These are phyloP conservation scores for Catagonus wagneri DNA, from an alignment of 2,113 vertebrate species.

Conservation along the genomic window DNA sequence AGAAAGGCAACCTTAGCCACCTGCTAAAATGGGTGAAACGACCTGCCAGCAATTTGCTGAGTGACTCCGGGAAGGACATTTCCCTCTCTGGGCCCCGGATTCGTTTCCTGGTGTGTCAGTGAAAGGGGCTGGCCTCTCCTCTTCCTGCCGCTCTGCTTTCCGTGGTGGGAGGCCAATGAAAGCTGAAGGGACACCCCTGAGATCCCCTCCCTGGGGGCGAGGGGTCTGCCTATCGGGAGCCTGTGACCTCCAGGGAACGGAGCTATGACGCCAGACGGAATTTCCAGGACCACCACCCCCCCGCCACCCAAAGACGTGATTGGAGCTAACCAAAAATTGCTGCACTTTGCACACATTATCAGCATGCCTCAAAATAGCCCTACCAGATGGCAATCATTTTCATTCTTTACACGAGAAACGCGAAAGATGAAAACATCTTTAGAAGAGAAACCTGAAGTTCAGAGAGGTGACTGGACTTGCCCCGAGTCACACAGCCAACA, in stretches of 20 bases:
- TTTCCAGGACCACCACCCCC: not conserved
- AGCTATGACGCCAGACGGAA: no score
- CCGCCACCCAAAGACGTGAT: not conserved
- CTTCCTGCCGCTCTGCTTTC: not conserved
- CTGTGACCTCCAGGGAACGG: not conserved
- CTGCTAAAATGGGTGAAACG: not conserved
- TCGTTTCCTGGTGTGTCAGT: not conserved
- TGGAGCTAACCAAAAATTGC: not conserved
- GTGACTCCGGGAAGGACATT: not conserved
- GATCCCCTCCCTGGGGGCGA: not conserved
- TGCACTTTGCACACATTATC: not conserved
- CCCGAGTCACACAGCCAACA: conserved; percentile 39
- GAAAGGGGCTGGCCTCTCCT: not conserved
- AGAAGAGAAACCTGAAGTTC: not conserved
- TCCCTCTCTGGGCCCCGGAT: not conserved
- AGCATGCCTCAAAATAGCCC: not conserved
- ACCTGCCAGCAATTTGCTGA: not conserved
- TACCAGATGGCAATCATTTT: not conserved
- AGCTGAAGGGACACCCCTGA: not conserved
- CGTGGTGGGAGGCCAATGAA: accelerated
- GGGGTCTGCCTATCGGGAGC: not conserved
- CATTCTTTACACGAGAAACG: not conserved
- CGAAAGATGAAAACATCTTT: not conserved
- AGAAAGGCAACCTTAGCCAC: not conserved
- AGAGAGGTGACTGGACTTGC: not conserved